phyloP scores from a whole-genome alignment of 2,888 invertebrate genomes.

The Apodemia zela region DNA sequence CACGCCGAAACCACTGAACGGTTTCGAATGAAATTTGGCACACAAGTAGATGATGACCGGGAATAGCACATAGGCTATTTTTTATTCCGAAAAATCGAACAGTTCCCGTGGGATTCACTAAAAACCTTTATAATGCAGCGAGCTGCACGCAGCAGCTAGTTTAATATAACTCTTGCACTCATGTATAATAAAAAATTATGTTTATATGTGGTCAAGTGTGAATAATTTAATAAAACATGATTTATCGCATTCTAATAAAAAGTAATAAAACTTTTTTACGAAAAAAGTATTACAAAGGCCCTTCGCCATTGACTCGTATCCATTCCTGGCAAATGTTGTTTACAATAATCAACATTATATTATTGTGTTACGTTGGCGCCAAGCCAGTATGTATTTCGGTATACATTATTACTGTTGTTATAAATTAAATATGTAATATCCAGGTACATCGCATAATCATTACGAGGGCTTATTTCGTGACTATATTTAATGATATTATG shows the following conservation, averaged over 20 bases:
- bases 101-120: no score
- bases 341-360: slow-evolving; percentile 9
- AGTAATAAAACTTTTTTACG: background rate
- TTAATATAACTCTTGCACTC: no score
- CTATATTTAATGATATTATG: background rate
- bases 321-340: slow-evolving; percentile 14
- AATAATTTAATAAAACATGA: no score
- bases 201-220: no score
- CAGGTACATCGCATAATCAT: background rate
- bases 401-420: background rate
- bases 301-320: background rate
- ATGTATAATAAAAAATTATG: no score
- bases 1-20: no score
- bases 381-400: background rate
- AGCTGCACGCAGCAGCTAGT: no score
- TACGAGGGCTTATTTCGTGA: background rate
- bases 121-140: no score
- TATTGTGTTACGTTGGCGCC: slow-evolving; percentile 1
- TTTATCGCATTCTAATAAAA: background rate
- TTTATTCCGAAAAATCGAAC: no score
- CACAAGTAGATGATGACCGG: no score
- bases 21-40: no score
- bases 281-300: background rate
- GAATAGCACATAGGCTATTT: no score
- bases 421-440: slow-evolving; percentile 8